These are phyloP conservation scores for Amphiura filiformis DNA, from an alignment of 35 echinoderm and acorn worm genomes.

Conservation along the genomic window DNA sequence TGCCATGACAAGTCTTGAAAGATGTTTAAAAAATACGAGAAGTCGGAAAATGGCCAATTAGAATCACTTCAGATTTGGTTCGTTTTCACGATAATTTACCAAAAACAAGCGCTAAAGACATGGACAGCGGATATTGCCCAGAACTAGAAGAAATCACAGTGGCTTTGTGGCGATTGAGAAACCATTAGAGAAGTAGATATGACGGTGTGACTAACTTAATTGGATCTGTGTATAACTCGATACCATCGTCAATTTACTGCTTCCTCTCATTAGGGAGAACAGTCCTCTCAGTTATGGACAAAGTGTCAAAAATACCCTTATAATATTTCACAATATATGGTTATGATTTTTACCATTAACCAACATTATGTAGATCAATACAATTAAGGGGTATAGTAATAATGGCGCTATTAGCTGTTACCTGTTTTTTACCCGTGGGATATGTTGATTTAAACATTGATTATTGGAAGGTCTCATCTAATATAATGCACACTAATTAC, in stretches of 20 bases:
- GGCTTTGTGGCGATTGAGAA: too few species aligned
- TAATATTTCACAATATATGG: not conserved
- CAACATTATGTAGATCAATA: not conserved
- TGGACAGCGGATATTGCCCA: too few species aligned
- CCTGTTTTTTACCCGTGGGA: not conserved
- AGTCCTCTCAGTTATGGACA: not conserved
- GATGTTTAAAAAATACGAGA: too few species aligned
- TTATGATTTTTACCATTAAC: not conserved
- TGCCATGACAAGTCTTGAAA: too few species aligned
- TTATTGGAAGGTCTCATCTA: not conserved
- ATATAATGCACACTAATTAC: slow-evolving; percentile 10
- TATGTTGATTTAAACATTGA: not conserved
- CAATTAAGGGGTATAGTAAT: not conserved
- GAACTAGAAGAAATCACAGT: too few species aligned
- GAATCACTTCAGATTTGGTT: too few species aligned
- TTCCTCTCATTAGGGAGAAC: not conserved
- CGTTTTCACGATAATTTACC: too few species aligned
- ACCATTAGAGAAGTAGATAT: too few species aligned
- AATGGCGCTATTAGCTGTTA: not conserved
- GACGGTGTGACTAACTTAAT: not conserved
- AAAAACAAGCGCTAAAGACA: too few species aligned
- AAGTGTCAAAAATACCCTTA: not conserved
- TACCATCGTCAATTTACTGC: not conserved
- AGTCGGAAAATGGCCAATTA: too few species aligned
- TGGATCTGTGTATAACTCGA: not conserved